Percentiles rank a stretch among this genome's conserved stretches.
Conservation (phyloP, 2,797 vertebrate species). For the Podarcis siculus region DNA sequence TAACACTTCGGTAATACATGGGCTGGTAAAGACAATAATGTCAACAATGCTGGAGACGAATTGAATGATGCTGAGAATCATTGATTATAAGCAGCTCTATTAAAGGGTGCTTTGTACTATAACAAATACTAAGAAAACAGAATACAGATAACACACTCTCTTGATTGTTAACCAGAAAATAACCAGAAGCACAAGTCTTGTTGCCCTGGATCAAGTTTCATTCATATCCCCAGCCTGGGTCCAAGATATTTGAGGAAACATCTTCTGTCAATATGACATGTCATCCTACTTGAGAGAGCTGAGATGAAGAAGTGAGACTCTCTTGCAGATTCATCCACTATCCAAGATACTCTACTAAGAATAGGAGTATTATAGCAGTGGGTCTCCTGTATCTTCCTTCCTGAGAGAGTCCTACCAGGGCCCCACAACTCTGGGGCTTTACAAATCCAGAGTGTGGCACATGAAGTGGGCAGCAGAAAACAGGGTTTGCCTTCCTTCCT, state of each 20-base stretch:
- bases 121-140: neutral
- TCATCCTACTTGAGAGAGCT: neutral
- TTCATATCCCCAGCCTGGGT: neutral
- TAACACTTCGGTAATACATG: neutral
- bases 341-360: neutral
- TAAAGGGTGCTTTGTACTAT: neutral
- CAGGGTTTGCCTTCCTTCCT: too few species aligned
- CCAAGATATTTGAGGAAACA: neutral
- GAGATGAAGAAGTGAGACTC: neutral
- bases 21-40: neutral
- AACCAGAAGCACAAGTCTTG: neutral
- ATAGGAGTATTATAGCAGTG: neutral
- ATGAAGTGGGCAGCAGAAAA: too few species aligned
- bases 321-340: neutral
- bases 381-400: neutral
- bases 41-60: neutral
- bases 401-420: neutral
- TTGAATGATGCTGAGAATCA: neutral
- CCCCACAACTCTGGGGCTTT: too few species aligned
- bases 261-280: neutral
- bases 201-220: neutral
- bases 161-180: neutral
- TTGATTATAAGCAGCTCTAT: neutral
- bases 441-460: too few species aligned
- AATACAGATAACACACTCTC: conserved; percentile 10